Evolutionary conservation across 2,797 vertebrate species (phyloP), one percentile per base, ranked within the genome.

Genomic region (Lutjanus campechanus): DNA sequence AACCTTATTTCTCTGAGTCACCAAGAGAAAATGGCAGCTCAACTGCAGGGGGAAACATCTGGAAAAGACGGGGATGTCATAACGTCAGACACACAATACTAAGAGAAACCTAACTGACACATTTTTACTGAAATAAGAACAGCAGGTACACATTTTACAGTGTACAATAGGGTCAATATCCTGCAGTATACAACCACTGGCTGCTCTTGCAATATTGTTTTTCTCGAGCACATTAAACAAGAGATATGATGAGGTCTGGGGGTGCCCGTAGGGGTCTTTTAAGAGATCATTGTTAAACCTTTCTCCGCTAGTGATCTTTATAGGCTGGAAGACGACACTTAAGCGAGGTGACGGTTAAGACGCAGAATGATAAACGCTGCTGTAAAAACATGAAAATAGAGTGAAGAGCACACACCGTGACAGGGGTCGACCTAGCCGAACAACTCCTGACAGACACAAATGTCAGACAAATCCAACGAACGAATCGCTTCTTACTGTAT

Each of bases 301-400:
- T 7, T 43, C 50, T 63, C 25, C 1, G 40, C 51, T 19, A 1
- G 43, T 11, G 2, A 69, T 63, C 70, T 71, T 75, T 81, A 75
- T 1, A n/a, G 40, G 19, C n/a, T 0, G 0, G 15, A 20, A 47
- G 1, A 41, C 49, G 20, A n/a, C 46, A 43, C 22, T 41, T 1
- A 11, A 19, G 2, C 40, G 40, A 71, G 69, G 78, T 80, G 65
- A 60, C 2, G 0, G 51, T 49, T 2, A 43, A 36, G 41, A 36
- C 41, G 43, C 17, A 20, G 4, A 4, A 46, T 5, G 9, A 11
- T 59, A 20, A 71, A 47, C 0, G 29, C 11, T 50, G 58, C 25
- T 22, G 36, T 61, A 65, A 68, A 77, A 60, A 11, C 22, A 49
- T 1, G 0, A 54, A 66, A 62, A 58, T 22, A 53, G 20, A 54